These are phyloP conservation scores for Loris lydekkerianus DNA, from an alignment of 2,797 vertebrate genomes.

Conservation along the genomic window DNA sequence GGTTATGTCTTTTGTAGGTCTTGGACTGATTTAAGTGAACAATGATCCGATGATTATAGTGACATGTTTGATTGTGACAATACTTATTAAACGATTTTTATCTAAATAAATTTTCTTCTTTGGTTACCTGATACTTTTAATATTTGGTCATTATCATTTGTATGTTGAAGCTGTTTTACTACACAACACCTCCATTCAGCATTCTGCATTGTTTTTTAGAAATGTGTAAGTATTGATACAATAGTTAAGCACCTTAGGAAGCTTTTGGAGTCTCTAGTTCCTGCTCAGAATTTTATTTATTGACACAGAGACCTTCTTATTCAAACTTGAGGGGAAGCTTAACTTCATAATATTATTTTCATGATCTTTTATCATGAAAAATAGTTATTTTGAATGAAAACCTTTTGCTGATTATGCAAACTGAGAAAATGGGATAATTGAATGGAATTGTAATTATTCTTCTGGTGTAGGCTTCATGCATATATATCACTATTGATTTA, in stretches of 20 bases:
- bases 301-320: neutral
- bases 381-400: constrained; percentile 55
- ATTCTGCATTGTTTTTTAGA: neutral
- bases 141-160: constrained; percentile 16
- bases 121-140: neutral
- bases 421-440: constrained; percentile 34
- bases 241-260: neutral
- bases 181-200: neutral
- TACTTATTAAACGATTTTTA: neutral
- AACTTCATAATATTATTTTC: constrained; percentile 36
- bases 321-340: neutral
- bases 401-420: constrained; percentile 60
- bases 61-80: constrained; percentile 5
- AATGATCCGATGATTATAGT: neutral
- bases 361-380: neutral
- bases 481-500: constrained; percentile 36
- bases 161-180: neutral
- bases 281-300: neutral
- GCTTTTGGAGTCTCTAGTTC: neutral
- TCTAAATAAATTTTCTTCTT: constrained; percentile 9
- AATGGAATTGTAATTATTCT: constrained; percentile 53
- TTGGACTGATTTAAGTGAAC: neutral
- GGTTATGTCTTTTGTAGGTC: neutral
- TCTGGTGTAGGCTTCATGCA: constrained; percentile 33
- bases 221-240: neutral